A percentile compares a stretch with the other conserved stretches of the same genome.
Evolutionary conservation across 2,888 invertebrate species (phyloP).

Genomic region (Acronicta alni): DNA sequence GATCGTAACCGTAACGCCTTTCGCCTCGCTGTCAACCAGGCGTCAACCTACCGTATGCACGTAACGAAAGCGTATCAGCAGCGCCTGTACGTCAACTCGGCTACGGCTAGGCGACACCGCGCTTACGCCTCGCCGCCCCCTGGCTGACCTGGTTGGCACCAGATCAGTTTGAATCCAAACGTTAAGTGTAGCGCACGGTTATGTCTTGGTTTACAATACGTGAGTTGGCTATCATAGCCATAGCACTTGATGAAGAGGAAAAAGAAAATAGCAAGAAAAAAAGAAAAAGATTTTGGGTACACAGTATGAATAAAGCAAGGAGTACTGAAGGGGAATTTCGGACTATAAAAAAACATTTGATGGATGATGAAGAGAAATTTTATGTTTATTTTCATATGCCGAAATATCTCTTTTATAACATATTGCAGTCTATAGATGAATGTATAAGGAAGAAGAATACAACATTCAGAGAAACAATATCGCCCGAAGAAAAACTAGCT

Average conservation of each 20-base stretch:
- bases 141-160: constrained; percentile 27
- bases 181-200: constrained; percentile 47
- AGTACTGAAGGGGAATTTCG: constrained; percentile 47
- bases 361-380: constrained; percentile 47
- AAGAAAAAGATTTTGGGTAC: constrained; percentile 37
- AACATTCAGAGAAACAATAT: constrained; percentile 52
- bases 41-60: constrained; percentile 42
- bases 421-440: constrained; percentile 37
- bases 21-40: constrained; percentile 40
- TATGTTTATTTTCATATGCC: constrained; percentile 45
- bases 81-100: constrained; percentile 46
- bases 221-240: constrained; percentile 42
- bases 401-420: constrained; percentile 40
- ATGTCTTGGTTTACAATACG: constrained; percentile 51
- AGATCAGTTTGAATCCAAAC: constrained; percentile 43
- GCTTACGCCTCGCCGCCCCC: constrained; percentile 29
- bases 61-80: constrained; percentile 34
- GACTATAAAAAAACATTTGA: constrained; percentile 46
- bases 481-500: constrained; percentile 54
- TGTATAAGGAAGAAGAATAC: constrained; percentile 41
- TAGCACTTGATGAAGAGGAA: constrained; percentile 42
- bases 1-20: constrained; percentile 37
- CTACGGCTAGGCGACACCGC: constrained; percentile 46
- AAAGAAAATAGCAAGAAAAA: constrained; percentile 39
- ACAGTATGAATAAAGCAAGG: constrained; percentile 44